Conservation (phyloP, 2,888 invertebrate genomes). For the Pristionchus arcanus region DNA sequence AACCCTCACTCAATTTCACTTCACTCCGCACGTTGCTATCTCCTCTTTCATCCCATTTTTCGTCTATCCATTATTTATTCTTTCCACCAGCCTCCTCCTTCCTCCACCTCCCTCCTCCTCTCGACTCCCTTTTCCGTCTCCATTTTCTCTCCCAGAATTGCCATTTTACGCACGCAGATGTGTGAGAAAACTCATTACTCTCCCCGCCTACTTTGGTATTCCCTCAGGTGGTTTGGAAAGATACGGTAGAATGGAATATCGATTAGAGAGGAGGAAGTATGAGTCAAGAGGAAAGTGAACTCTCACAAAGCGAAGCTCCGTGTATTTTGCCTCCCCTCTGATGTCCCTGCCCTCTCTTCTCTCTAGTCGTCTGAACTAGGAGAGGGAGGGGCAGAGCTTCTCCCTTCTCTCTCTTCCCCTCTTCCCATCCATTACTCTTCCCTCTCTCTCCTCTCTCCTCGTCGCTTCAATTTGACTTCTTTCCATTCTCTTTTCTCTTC, state of each 20-base stretch:
- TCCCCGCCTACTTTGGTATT: neutral
- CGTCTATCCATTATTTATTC: neutral
- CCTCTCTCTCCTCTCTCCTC: neutral
- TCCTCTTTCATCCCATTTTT: neutral
- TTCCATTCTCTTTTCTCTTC: slow-evolving; percentile 2
- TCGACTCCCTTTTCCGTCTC: neutral
- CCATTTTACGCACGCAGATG: slow-evolving; percentile 1
- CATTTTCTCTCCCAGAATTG: neutral
- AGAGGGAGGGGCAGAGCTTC: neutral
- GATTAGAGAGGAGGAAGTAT: neutral
- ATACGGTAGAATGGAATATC: neutral
- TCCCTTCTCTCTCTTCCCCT: neutral
- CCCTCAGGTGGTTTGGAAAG: neutral
- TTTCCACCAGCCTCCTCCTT: neutral
- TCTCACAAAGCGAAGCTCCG: neutral
- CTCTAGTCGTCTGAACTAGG: slow-evolving; percentile 24
- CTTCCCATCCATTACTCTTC: neutral
- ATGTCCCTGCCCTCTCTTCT: neutral
- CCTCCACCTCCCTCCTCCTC: neutral
- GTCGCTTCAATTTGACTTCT: slow-evolving; percentile 26
- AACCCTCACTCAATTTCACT: neutral
- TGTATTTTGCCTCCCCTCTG: slow-evolving; percentile 16
- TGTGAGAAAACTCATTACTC: slow-evolving; percentile 4
- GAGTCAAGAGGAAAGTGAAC: neutral
- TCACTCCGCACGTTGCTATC: neutral